These are phyloP conservation scores for Corticium candelabrum DNA, from an alignment of 37 sponge, comb jelly and placozoan genomes.

Conservation along the genomic window DNA sequence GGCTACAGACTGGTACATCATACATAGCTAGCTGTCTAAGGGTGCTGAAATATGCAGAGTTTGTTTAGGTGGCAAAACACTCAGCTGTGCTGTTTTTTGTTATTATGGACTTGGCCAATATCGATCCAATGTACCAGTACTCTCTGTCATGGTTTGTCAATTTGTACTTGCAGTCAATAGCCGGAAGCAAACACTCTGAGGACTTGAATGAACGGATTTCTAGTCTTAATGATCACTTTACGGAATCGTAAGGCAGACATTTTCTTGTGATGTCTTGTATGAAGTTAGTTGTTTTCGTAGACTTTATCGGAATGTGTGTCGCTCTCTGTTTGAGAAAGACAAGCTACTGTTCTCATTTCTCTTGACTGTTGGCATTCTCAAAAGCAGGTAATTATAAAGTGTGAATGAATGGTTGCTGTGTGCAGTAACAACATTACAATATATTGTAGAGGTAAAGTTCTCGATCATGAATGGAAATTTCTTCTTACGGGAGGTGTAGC, in stretches of 20 bases:
- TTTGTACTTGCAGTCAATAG: slow-evolving; percentile 28
- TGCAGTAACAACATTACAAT: background rate
- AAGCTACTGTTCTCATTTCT: slow-evolving; percentile 46
- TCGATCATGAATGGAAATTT: slow-evolving; percentile 11
- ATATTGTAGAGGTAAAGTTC: background rate
- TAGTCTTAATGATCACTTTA: slow-evolving; percentile 33
- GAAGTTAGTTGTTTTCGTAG: background rate
- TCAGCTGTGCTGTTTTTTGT: slow-evolving; percentile 40
- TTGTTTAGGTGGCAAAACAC: slow-evolving; percentile 23
- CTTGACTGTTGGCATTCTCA: slow-evolving; percentile 25
- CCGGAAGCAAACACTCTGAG: slow-evolving; percentile 16
- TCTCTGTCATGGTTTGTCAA: slow-evolving; percentile 38
- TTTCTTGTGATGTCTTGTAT: background rate
- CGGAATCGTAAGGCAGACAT: slow-evolving; percentile 3
- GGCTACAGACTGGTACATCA: slow-evolving; percentile 11
- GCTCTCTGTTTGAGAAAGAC: slow-evolving; percentile 52
- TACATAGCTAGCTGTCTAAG: too few species aligned
- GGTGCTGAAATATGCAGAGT: too few species aligned
- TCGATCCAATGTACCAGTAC: slow-evolving; percentile 58
- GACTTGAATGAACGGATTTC: slow-evolving; percentile 19
- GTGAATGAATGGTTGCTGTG: slow-evolving; percentile 14
- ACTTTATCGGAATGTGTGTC: background rate
- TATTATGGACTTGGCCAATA: slow-evolving; percentile 36
- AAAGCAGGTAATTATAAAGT: slow-evolving; percentile 13
- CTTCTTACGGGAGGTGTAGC: slow-evolving; percentile 32